These are phyloP conservation scores for Lethenteron camtschaticum DNA, from an alignment of 2,113 vertebrate species.

Conservation along the genomic window DNA sequence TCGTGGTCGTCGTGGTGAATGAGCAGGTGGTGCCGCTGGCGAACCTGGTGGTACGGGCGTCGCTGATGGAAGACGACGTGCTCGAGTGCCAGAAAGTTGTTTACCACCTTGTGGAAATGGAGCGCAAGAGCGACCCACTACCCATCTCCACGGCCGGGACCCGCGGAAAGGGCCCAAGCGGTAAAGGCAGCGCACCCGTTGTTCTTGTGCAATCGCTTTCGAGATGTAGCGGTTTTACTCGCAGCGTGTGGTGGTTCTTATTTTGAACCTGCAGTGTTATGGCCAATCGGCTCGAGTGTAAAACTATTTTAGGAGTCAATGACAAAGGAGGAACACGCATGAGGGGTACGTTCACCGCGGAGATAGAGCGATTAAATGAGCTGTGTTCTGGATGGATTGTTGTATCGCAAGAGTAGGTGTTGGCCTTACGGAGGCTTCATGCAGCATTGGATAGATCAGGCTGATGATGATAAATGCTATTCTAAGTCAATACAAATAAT, in stretches of 20 bases:
- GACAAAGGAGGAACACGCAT: too few species aligned
- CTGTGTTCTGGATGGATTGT: too few species aligned
- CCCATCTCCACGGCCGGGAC: constrained; percentile 93
- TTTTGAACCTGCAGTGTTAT: neutral
- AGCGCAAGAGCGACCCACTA: constrained; percentile 90
- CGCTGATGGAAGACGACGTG: constrained; percentile 73
- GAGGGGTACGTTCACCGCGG: too few species aligned
- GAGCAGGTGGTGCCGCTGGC: constrained; percentile 78
- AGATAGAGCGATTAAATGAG: too few species aligned
- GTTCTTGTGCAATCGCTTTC: neutral
- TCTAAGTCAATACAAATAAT: too few species aligned
- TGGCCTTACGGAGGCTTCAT: too few species aligned
- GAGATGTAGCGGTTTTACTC: neutral
- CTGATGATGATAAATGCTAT: too few species aligned
- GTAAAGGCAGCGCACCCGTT: constrained; percentile 18
- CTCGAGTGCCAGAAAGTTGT: constrained; percentile 92
- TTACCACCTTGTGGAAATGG: constrained; percentile 95
- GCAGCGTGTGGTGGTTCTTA: neutral
- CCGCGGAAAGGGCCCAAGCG: constrained; percentile 90
- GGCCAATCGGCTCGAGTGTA: too few species aligned
- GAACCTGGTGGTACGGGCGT: constrained; percentile 79
- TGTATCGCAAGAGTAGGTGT: too few species aligned
- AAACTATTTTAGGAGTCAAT: too few species aligned
- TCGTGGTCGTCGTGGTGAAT: constrained; percentile 10
- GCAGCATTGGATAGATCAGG: too few species aligned